phyloP scores from a whole-genome alignment of 2,113 vertebrate genomes.

The Archocentrus centrarchus region DNA sequence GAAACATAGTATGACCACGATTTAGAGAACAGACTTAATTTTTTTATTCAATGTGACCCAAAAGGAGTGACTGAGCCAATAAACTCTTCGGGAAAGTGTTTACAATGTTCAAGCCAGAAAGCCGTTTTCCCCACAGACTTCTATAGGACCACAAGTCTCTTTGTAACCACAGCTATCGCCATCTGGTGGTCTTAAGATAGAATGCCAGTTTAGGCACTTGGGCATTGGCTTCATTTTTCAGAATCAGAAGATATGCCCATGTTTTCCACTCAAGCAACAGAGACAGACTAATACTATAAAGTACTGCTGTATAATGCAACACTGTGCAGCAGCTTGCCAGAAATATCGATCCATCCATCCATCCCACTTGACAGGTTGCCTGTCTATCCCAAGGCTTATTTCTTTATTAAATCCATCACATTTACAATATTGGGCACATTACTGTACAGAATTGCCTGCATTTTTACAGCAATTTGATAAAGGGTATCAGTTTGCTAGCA shows the following conservation, averaged over 20 bases:
- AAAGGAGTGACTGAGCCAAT: neutral
- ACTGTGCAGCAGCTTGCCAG: neutral
- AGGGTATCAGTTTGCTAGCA: neutral
- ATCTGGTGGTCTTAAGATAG: neutral
- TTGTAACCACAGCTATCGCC: neutral
- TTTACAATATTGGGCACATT: neutral
- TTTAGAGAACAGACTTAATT: neutral
- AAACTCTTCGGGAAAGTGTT: neutral
- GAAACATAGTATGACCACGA: too few relatives aligned
- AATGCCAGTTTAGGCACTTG: neutral
- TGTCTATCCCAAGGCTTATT: accelerated
- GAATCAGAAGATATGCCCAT: neutral
- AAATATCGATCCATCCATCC: neutral
- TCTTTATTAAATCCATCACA: neutral
- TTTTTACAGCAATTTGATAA: neutral
- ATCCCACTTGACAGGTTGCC: neutral
- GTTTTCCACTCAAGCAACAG: neutral
- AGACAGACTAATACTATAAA: neutral
- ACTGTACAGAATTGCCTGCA: neutral
- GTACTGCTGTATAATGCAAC: neutral
- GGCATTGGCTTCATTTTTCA: neutral
- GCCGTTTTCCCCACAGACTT: too few relatives aligned
- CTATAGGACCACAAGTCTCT: neutral
- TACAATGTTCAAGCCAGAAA: neutral
- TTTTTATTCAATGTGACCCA: neutral